Percentiles rank a stretch among this genome's conserved stretches.
phyloP scores from a whole-genome alignment of 2,888 invertebrate species.

The Eupithecia subumbrata region DNA sequence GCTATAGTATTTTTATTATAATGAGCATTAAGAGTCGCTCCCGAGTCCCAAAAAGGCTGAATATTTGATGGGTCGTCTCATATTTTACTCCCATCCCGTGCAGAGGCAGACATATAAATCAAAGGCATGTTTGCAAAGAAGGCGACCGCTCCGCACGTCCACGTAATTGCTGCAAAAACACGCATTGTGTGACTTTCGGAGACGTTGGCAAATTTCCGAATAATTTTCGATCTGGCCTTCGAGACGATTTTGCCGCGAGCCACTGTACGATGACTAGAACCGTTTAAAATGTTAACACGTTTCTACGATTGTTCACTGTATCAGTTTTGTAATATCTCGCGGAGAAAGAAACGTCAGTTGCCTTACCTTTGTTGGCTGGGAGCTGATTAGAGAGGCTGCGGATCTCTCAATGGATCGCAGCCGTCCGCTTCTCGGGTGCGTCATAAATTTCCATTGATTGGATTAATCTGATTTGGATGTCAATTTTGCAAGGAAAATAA shows the following conservation, averaged over 20 bases:
- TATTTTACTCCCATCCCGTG: constrained; percentile 76
- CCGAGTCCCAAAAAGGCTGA: constrained; percentile 73
- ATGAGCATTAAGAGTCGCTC: constrained; percentile 75
- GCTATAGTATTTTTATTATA: constrained; percentile 82
- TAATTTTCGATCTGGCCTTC: constrained; percentile 57
- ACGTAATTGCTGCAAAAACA: constrained; percentile 82
- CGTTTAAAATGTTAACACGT: constrained; percentile 18
- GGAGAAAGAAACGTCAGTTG: constrained; percentile 50
- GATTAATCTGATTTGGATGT: constrained; percentile 84
- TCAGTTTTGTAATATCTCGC: constrained; percentile 34
- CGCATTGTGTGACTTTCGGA: constrained; percentile 75
- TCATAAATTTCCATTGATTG: constrained; percentile 85
- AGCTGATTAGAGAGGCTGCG: constrained; percentile 74
- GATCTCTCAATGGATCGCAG: constrained; percentile 74
- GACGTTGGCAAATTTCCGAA: constrained; percentile 79
- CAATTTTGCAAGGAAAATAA: constrained; percentile 80
- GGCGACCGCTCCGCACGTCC: constrained; percentile 76
- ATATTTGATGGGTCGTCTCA: constrained; percentile 79
- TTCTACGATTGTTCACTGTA: constrained; percentile 22
- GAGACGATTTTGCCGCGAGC: constrained; percentile 22
- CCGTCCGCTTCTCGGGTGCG: constrained; percentile 75
- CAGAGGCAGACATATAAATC: constrained; percentile 79
- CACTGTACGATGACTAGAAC: constrained; percentile 15
- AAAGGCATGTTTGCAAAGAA: constrained; percentile 74
- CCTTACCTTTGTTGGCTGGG: constrained; percentile 59